Base-by-base conservation (phyloP, 2,888 invertebrate species). In the Piscicola geometra region DNA sequence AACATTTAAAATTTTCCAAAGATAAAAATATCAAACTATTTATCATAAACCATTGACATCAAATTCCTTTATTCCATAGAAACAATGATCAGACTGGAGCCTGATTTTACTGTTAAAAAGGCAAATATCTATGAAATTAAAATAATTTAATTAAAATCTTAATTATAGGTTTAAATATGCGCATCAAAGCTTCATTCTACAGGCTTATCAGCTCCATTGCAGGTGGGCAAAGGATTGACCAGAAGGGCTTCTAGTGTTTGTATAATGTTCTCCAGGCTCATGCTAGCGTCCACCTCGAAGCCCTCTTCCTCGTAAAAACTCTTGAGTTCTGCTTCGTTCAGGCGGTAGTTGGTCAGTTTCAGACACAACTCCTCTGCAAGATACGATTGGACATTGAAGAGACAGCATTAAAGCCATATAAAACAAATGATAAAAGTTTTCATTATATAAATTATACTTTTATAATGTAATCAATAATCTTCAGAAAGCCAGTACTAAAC, bases 251-350 rank as follows among this genome's bases (percentile, higher is more conserved):
- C 60, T n/a, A 56, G 3, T 18, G n/a, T 25, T 21, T 56, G 60
- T 25, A 56, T 25, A n/a, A 56, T 18, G 60, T 56, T 56, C 3
- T 56, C 60, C 60, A 25, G n/a, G n/a, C 60, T 56, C 60, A 56
- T 56, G n/a, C 5, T 25, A n/a, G 60, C 21, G 25, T 56, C 60
- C n/a, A 56, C 60, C n/a, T 56, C 60, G n/a, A 56, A 56, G n/a
- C n/a, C 21, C n/a, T 25, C 25, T 56, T 56, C 60, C n/a, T 25
- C 5, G n/a, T 56, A 56, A 25, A 56, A 56, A 68, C 85, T 84
- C 1, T 80, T 78, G 25, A 86, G 77, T 76, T 84, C 85, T 75
- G 85, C 84, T 0, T 81, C 81, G 64, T 83, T 83, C 18, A 83
- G 81, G 64, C 81, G 80, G 77, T 83, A 84, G 50, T 81, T 80